Evolutionary conservation across 1,140 invertebrate genomes (phyloP).

Genomic region (Neuroterus valhalla): DNA sequence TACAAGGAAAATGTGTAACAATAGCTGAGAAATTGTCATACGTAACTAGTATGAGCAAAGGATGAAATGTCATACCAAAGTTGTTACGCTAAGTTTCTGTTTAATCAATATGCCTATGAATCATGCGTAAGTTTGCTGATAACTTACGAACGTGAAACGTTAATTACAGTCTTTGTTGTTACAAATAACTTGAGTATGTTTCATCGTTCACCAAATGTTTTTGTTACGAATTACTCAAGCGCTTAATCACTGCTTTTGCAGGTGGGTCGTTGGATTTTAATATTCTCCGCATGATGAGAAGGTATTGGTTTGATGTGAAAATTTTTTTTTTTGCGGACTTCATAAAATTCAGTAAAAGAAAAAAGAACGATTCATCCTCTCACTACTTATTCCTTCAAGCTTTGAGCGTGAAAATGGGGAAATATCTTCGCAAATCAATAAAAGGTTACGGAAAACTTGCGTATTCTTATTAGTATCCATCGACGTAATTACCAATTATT

Average conservation of each 20-base stretch:
- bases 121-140: constrained; percentile 39
- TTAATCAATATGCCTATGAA: constrained; percentile 45
- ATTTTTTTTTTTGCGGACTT: too few relatives aligned
- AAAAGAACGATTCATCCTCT: too few relatives aligned
- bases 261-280: too few relatives aligned
- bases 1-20: constrained; percentile 27
- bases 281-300: too few relatives aligned
- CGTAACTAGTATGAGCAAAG: constrained; percentile 26
- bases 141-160: constrained; percentile 39
- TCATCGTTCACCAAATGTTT: constrained; percentile 54
- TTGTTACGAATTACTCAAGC: constrained; percentile 49
- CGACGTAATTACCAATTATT: too few relatives aligned
- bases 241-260: constrained; percentile 50
- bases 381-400: too few relatives aligned
- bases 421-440: too few relatives aligned
- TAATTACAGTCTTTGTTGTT: constrained; percentile 30
- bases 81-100: constrained; percentile 42
- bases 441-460: too few relatives aligned
- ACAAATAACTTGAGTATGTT: constrained; percentile 48
- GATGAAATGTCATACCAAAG: constrained; percentile 42
- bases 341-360: too few relatives aligned
- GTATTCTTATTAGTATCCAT: too few relatives aligned
- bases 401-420: too few relatives aligned
- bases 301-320: too few relatives aligned
- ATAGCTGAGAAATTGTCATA: constrained; percentile 20